phyloP scores from a whole-genome alignment of 2,113 vertebrate species.

The Corythoichthys intestinalis region DNA sequence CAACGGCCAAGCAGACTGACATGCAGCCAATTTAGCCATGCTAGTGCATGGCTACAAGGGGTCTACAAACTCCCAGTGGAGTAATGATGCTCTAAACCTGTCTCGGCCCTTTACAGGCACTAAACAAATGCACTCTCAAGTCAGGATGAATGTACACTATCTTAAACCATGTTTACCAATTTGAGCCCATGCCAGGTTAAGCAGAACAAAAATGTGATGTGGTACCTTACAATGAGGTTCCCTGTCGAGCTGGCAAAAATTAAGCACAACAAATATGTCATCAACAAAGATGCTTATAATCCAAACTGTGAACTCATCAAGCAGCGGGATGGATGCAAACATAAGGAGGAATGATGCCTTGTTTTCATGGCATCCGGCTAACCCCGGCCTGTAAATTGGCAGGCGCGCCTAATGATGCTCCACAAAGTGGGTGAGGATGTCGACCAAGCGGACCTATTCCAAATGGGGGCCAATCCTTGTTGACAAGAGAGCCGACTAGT shows the following conservation, averaged over 20 bases:
- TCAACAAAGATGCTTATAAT: background rate
- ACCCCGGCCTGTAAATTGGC: conserved; percentile 66
- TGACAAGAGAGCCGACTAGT: conserved; percentile 75
- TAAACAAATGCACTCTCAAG: conserved; percentile 42
- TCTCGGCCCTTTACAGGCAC: conserved; percentile 51
- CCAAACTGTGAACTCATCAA: conserved; percentile 25
- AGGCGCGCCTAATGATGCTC: conserved; percentile 74
- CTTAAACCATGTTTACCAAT: conserved; percentile 42
- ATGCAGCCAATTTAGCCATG: conserved; percentile 65
- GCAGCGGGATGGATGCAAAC: conserved; percentile 51
- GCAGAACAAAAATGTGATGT: conserved; percentile 32
- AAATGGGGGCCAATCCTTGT: conserved; percentile 69
- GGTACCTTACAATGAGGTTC: background rate
- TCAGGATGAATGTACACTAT: conserved; percentile 31
- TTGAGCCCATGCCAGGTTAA: conserved; percentile 28
- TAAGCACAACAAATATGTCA: background rate
- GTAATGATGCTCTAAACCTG: conserved; percentile 70
- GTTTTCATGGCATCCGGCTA: conserved; percentile 73
- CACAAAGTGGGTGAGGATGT: conserved; percentile 67
- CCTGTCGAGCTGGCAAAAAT: background rate
- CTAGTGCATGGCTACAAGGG: conserved; percentile 45
- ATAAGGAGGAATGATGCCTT: conserved; percentile 45
- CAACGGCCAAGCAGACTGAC: conserved; percentile 60
- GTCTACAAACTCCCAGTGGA: conserved; percentile 48
- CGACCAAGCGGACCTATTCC: conserved; percentile 65